Percentiles rank a stretch among this genome's conserved stretches.
These are phyloP conservation scores for Opisthograptis luteolata DNA, from an alignment of 2,888 invertebrate genomes.

Conservation along the genomic window DNA sequence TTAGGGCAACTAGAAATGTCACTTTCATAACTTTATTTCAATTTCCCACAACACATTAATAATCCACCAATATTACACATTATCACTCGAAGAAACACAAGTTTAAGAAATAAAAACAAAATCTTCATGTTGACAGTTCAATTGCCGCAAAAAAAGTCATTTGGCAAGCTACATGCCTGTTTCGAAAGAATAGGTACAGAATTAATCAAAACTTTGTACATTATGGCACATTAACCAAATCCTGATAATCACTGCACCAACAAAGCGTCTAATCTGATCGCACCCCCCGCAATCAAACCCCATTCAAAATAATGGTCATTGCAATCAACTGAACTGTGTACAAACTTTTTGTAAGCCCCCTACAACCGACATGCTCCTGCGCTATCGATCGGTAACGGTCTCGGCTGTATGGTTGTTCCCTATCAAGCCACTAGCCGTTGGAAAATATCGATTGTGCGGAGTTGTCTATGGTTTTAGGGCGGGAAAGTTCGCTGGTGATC, in stretches of 20 bases:
- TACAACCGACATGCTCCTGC: neutral
- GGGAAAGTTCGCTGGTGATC: neutral
- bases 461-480: neutral
- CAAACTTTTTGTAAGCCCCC: constrained; percentile 1
- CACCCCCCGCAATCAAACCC: constrained; percentile 14
- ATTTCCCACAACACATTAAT: too few relatives aligned
- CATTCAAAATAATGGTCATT: constrained; percentile 18
- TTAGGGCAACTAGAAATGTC: too few relatives aligned
- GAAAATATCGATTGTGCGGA: constrained; percentile 6
- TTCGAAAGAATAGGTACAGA: too few relatives aligned
- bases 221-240: neutral
- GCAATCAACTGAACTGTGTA: constrained; percentile 1
- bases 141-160: too few relatives aligned
- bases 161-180: too few relatives aligned
- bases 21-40: too few relatives aligned
- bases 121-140: too few relatives aligned
- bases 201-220: neutral
- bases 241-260: neutral
- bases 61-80: too few relatives aligned
- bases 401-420: neutral
- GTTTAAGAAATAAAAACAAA: too few relatives aligned
- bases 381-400: constrained; percentile 15
- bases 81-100: too few relatives aligned
- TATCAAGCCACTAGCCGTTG: neutral
- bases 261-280: neutral